phyloP scores from a whole-genome alignment of 2,888 invertebrate species.

The Hydrotaea cyrtoneurina region DNA sequence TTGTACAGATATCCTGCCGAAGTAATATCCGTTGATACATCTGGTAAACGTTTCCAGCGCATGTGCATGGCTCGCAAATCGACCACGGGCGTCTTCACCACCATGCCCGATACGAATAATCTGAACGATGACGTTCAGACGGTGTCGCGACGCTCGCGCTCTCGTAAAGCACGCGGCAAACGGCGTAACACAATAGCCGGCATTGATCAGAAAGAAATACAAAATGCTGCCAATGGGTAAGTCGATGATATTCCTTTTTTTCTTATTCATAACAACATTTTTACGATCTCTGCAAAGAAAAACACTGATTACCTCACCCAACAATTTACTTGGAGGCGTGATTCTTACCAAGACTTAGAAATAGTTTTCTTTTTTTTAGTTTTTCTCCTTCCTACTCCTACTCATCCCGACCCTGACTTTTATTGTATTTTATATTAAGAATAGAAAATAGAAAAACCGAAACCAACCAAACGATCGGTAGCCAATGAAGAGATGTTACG shows the following conservation, averaged over 20 bases:
- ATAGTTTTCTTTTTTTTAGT: neutral
- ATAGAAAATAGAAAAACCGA: neutral
- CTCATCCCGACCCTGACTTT: neutral
- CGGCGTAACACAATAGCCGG: slow-evolving; percentile 95
- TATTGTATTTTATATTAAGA: neutral
- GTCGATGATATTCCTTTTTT: slow-evolving; percentile 76
- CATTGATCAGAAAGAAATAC: slow-evolving; percentile 94
- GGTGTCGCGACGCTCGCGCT: slow-evolving; percentile 86
- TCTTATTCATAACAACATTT: neutral
- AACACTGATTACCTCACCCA: neutral
- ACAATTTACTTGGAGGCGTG: neutral
- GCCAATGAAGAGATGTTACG: neutral
- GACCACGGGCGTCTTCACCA: slow-evolving; percentile 81
- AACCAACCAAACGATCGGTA: neutral
- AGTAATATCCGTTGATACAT: slow-evolving; percentile 93
- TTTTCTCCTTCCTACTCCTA: neutral
- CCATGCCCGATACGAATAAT: slow-evolving; percentile 77
- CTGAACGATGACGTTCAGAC: slow-evolving; percentile 83
- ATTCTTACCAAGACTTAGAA: neutral
- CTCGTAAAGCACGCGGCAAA: slow-evolving; percentile 89
- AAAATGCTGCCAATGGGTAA: slow-evolving; percentile 92
- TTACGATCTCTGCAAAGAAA: neutral
- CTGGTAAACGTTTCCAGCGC: slow-evolving; percentile 92
- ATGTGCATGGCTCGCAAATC: slow-evolving; percentile 94
- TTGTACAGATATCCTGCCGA: slow-evolving; percentile 89